These are phyloP conservation scores for Trochalopteron elliotii DNA, from an alignment of 2,113 vertebrate species.

Conservation along the genomic window DNA sequence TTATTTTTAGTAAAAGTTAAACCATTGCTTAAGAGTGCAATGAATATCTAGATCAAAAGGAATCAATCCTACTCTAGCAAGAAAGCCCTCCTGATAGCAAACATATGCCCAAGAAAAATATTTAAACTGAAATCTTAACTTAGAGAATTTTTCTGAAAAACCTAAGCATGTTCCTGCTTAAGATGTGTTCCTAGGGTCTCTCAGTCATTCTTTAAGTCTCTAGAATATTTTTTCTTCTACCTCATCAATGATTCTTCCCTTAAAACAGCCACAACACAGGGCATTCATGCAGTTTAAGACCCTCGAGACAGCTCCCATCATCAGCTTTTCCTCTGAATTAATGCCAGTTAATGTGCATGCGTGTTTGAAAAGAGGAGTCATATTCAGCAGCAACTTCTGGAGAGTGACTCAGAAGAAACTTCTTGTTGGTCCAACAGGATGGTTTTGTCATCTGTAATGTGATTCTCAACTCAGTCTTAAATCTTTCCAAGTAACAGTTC, in stretches of 20 bases:
- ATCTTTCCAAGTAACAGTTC: not conserved
- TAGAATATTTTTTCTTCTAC: not conserved
- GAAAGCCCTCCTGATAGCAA: not conserved
- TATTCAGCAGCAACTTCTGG: constrained; percentile 26
- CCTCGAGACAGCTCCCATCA: not conserved
- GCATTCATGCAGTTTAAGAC: not conserved
- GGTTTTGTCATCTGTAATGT: constrained; percentile 20
- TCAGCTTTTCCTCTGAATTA: constrained; percentile 27
- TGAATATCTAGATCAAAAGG: not conserved
- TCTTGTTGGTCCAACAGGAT: not conserved
- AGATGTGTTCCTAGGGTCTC: not conserved
- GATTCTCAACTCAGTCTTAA: not conserved
- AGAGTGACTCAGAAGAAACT: constrained; percentile 19
- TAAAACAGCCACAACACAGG: not conserved
- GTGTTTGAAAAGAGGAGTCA: constrained; percentile 4
- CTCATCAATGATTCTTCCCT: not conserved
- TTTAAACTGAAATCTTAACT: not conserved
- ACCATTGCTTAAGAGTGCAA: not conserved
- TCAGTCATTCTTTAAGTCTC: not conserved
- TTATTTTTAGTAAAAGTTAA: not conserved
- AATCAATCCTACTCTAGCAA: not conserved
- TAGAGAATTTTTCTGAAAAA: not conserved
- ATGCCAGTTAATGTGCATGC: constrained; percentile 5
- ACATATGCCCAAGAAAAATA: not conserved
- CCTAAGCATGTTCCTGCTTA: not conserved